Conservation (phyloP, 2,888 invertebrate species). For the Bembecia ichneumoniformis region DNA sequence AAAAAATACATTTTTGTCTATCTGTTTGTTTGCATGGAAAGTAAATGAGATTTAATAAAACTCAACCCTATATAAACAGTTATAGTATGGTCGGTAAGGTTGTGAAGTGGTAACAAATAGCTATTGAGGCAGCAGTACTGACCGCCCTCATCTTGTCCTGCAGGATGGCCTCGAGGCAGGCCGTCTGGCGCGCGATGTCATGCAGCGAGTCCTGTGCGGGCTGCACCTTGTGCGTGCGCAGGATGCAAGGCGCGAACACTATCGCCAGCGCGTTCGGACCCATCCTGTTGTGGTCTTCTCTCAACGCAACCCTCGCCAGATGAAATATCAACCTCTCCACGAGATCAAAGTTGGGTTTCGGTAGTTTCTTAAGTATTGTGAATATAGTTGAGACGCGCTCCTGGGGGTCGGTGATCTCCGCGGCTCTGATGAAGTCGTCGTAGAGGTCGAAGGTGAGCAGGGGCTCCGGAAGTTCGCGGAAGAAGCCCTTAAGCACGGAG, state of each 20-base stretch:
- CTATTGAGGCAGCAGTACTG: conserved; percentile 9
- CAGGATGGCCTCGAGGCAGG: conserved; percentile 92
- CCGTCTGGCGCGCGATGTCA: conserved; percentile 90
- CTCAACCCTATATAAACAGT: too few species aligned
- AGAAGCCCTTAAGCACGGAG: conserved; percentile 89
- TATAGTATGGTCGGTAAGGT: too few species aligned
- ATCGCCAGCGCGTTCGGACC: conserved; percentile 91
- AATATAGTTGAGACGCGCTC: conserved; percentile 89
- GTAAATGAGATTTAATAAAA: too few species aligned
- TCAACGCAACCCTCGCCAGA: conserved; percentile 87
- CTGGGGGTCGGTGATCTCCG: conserved; percentile 84
- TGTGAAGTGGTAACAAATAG: not conserved
- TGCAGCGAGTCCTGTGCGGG: conserved; percentile 93
- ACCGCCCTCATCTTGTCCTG: conserved; percentile 81
- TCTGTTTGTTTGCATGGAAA: too few species aligned
- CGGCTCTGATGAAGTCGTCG: conserved; percentile 93
- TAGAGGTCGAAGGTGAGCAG: conserved; percentile 93
- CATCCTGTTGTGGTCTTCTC: conserved; percentile 92
- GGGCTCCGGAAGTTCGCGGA: conserved; percentile 94
- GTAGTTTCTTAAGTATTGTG: conserved; percentile 89
- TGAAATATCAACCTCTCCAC: conserved; percentile 95
- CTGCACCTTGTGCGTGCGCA: conserved; percentile 87
- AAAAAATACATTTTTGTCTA: too few species aligned
- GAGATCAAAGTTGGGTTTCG: conserved; percentile 89
- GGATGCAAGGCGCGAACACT: conserved; percentile 94